Evolutionary conservation across 2,797 vertebrate genomes (phyloP), one percentile per base, ranked within the genome.

Genomic region (Pelodytes ibericus): DNA sequence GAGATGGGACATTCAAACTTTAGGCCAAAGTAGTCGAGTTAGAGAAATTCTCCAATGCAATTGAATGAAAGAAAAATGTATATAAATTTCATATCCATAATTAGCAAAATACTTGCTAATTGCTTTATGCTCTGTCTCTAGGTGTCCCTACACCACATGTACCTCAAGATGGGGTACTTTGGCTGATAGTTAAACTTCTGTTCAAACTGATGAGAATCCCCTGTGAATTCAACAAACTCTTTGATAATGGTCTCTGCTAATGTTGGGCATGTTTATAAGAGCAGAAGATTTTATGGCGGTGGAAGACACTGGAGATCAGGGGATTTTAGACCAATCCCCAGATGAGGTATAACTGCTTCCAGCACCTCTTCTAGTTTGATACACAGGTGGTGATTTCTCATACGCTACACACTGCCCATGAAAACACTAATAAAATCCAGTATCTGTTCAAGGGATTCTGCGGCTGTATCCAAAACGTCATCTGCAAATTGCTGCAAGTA

Each of bases 181-280:
- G 98, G 97, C 16, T 97, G 96, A 82, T 99, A 99, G 91, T 99
- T 99, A 86, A 99, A 99, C 87, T 99, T 99, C 87, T 99, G 98
- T 81, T 99, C 98, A 86, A 99, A 99, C 82, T 99, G 98, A 90
- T 99, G 97, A 2, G 97, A 97, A 86, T 99, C 97, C 77, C 98
- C 97, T 0, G 98, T 99, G 75, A 99, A 99, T 85, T 99, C 98
- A 83, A 99, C 98, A 79, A 99, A 99, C 84, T 99, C 98, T 74
- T 93, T 92, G 89, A 99, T 97, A 39, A 99, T 94, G 0, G 97
- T 95, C 87, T 99, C 96, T 0, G 98, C 96, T 59, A 99, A 92
- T 8, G 93, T 93, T 65, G 95, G 81, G 97, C 96, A 0, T 95
- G 84, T 15, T 76, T 87, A 79, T 96, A 99, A 9, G 92, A 89